phyloP scores from a whole-genome alignment of 2,113 vertebrate species.

The Toxostoma redivivum region DNA sequence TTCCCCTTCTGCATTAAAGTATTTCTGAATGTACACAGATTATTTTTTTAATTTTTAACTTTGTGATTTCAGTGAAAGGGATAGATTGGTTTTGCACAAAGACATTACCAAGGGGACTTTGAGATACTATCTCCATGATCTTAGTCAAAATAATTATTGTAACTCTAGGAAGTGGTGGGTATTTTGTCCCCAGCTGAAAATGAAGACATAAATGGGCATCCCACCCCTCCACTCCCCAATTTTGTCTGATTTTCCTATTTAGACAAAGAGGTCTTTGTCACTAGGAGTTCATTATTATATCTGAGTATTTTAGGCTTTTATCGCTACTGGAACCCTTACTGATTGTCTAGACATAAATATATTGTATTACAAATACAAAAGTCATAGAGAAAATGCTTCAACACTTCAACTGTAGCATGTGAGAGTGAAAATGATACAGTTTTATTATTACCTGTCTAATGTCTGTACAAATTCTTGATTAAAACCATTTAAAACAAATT shows the following conservation, averaged over 20 bases:
- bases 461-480: not conserved
- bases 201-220: not conserved
- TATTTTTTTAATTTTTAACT: not conserved
- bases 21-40: not conserved
- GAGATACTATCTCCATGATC: not conserved
- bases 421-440: not conserved
- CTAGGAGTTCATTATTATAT: not conserved
- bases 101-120: not conserved
- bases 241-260: not conserved
- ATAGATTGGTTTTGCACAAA: not conserved
- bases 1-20: not conserved
- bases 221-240: rapidly evolving
- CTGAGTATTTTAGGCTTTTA: not conserved
- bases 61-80: not conserved
- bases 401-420: not conserved
- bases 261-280: not conserved
- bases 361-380: not conserved
- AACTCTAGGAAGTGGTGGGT: too few relatives aligned
- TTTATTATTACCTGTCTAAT: not conserved
- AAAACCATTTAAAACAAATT: not conserved
- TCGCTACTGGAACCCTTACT: not conserved
- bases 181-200: not conserved
- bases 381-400: not conserved
- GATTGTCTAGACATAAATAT: not conserved
- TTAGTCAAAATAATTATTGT: not conserved